Base-by-base conservation (phyloP, 2,797 vertebrate genomes). In the Phaenicophaeus curvirostris region DNA sequence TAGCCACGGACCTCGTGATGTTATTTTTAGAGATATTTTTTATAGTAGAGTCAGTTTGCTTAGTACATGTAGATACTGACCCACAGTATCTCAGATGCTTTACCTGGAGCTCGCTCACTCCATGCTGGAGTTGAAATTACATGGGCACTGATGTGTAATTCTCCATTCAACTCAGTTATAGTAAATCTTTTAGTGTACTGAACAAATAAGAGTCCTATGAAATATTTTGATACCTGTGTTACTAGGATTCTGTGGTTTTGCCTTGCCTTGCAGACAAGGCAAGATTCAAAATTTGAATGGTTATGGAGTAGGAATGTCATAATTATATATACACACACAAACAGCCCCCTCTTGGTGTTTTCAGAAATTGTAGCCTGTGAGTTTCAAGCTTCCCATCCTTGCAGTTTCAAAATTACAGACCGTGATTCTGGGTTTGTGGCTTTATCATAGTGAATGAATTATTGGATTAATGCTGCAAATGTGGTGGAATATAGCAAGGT, bases 1-100 rank as follows among this genome's bases (percentile, higher is more conserved):
- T 59, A 62, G n/a, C 65, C n/a, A 21, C 4, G 4, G 28, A 55
- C 12, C 33, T 62, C 0, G 2, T 30, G 11, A 31, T 66, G 24
- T 68, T 88, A 81, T 63, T 90, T 91, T 85, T 66, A 80, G 74
- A 82, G 59, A 9, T 76, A 24, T 7, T 76, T 93, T 44, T 62
- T 76, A 15, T 44, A 30, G 39, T 21, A 46, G 12, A 11, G 35
- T 66, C 5, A 2, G 28, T 86, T 81, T 86, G 58, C 54, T 87
- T 74, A 57, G 42, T 23, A 46, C 28, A 7, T 37, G 9, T 23
- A 69, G 31, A 35, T 82, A 15, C 28, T 39, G 74, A 57, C 53
- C 53, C 18, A 37, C 39, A 41, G 62, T 42, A n/a, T n/a, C n/a
- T 39, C 14, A 35, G 23, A 37, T 30, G 18, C 53, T 81, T 91